A percentile compares a stretch with the other conserved stretches of the same genome.
phyloP scores from a whole-genome alignment of 2,888 invertebrate genomes.

The Orthosia cruda region DNA sequence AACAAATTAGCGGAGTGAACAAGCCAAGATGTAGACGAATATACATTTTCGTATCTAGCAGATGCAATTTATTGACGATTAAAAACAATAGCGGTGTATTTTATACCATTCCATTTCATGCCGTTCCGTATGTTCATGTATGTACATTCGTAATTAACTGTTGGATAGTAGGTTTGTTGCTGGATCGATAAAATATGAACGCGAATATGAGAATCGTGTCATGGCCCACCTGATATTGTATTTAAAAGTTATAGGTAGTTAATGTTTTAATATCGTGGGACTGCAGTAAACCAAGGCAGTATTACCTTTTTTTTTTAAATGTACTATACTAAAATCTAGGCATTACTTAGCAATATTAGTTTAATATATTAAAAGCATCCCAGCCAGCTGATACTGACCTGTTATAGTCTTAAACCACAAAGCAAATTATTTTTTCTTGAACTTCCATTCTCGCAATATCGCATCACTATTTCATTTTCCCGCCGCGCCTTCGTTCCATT shows the following conservation, averaged over 20 bases:
- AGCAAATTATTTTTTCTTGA: not conserved
- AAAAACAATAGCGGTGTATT: too few relatives aligned
- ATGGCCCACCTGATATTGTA: conserved; percentile 14
- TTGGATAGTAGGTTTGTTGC: conserved; percentile 3
- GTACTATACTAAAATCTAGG: too few relatives aligned
- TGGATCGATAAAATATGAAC: conserved; percentile 19
- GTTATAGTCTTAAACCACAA: too few relatives aligned
- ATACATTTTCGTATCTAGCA: not conserved
- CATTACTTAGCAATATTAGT: too few relatives aligned
- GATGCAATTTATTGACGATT: too few relatives aligned
- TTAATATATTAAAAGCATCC: too few relatives aligned
- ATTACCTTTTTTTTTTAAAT: not conserved
- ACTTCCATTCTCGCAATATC: conserved; percentile 28
- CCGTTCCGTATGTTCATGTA: not conserved
- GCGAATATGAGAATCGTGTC: conserved; percentile 16
- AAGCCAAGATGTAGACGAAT: too few relatives aligned
- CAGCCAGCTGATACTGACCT: too few relatives aligned
- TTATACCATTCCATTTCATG: too few relatives aligned
- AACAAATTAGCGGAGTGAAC: too few relatives aligned
- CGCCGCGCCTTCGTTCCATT: conserved; percentile 61
- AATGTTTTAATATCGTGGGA: not conserved
- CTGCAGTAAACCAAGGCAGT: not conserved
- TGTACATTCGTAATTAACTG: conserved; percentile 28
- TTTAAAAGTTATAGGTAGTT: not conserved
- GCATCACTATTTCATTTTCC: conserved; percentile 38